phyloP scores from a whole-genome alignment of 2,888 invertebrate species.

The Alcis repandata region DNA sequence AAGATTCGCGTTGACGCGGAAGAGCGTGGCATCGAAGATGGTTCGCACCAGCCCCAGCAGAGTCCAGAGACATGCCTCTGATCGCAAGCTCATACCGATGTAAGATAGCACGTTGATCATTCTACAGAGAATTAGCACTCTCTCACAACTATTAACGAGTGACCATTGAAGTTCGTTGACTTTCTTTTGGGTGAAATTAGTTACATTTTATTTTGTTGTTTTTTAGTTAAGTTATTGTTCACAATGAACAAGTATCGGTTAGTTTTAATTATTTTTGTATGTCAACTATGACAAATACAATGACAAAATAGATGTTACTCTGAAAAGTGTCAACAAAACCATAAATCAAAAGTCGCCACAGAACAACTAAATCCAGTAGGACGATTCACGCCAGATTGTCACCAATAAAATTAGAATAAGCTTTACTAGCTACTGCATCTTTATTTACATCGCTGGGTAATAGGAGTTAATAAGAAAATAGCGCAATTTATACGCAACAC shows the following conservation, averaged over 20 bases:
- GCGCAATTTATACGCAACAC: not conserved
- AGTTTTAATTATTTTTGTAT: no score
- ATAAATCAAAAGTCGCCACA: not conserved
- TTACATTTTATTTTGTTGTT: constrained; percentile 3
- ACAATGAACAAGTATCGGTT: no score
- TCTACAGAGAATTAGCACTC: constrained; percentile 29
- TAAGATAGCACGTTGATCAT: constrained; percentile 79
- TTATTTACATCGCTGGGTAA: not conserved
- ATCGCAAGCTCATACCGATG: constrained; percentile 80
- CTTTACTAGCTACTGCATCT: not conserved
- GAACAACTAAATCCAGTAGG: no score
- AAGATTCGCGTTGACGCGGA: constrained; percentile 84
- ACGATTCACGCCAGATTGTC: not conserved
- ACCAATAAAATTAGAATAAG: not conserved
- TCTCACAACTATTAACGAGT: not conserved
- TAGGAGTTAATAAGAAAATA: not conserved
- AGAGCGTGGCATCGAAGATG: constrained; percentile 85
- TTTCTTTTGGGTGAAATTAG: not conserved
- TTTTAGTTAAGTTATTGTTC: constrained; percentile 1
- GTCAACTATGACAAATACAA: not conserved
- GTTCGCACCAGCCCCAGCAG: constrained; percentile 81
- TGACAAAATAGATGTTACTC: no score
- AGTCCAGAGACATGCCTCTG: constrained; percentile 84
- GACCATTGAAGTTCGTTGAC: constrained; percentile 13
- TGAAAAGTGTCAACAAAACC: not conserved